These are phyloP conservation scores for Microdon myrmicae DNA, from an alignment of 2,888 invertebrate species.

Conservation along the genomic window DNA sequence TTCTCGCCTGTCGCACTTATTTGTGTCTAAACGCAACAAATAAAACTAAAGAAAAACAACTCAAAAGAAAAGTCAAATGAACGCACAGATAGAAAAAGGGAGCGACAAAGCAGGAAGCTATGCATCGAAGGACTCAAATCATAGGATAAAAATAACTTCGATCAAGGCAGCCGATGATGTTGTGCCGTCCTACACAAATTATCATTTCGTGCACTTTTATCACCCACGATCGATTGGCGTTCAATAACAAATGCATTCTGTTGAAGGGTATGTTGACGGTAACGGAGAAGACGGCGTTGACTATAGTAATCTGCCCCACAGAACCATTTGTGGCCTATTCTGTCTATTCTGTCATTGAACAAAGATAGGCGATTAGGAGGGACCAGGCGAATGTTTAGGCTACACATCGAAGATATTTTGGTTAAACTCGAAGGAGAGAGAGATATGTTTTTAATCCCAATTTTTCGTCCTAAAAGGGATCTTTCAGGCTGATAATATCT, in stretches of 20 bases:
- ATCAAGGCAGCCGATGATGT: conserved; percentile 31
- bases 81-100: conserved; percentile 10
- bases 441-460: no score
- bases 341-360: background rate
- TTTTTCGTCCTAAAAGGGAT: no score
- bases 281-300: background rate
- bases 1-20: no score
- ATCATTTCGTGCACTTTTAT: conserved; percentile 30
- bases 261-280: background rate
- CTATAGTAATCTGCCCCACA: no score
- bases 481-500: no score
- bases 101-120: conserved; percentile 1
- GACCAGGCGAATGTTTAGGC: no score
- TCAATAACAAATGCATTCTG: conserved; percentile 11
- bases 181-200: conserved; percentile 10
- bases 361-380: no score
- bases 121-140: no score
- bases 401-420: no score
- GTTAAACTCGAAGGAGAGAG: no score
- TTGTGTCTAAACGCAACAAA: conserved; percentile 36
- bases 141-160: conserved; percentile 43
- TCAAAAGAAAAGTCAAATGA: conserved; percentile 26
- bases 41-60: no score
- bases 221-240: conserved; percentile 49
- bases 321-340: no score